These are phyloP conservation scores for Pipra filicauda DNA, from an alignment of 2,113 vertebrate species.

Conservation along the genomic window DNA sequence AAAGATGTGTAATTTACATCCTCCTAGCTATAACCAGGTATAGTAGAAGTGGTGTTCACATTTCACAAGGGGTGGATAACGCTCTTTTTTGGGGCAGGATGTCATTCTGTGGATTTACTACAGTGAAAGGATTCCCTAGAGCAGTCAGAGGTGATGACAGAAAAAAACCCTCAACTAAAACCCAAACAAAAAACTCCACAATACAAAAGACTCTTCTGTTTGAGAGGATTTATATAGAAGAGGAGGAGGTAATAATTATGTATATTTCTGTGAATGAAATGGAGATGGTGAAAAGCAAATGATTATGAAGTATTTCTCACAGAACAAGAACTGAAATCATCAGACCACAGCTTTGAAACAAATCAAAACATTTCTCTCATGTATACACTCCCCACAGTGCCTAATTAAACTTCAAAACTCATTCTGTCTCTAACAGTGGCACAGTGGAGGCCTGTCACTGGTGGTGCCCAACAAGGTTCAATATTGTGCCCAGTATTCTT, in stretches of 20 bases:
- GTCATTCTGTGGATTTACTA: background rate
- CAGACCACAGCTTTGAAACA: background rate
- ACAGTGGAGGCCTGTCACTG: background rate
- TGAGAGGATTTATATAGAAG: background rate
- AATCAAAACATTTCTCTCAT: background rate
- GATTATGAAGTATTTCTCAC: background rate
- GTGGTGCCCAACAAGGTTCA: background rate
- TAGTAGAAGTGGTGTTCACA: background rate
- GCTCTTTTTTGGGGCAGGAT: background rate
- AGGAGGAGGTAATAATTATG: background rate
- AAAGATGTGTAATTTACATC: background rate
- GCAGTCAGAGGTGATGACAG: background rate
- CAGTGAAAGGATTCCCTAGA: background rate
- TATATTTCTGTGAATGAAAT: background rate
- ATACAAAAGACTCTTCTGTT: background rate
- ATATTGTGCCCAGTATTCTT: fast-evolving
- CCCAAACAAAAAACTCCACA: fast-evolving
- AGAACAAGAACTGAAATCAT: background rate
- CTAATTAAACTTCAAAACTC: background rate
- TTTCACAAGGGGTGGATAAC: background rate
- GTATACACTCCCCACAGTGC: background rate
- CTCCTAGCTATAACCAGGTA: background rate
- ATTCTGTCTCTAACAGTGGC: background rate
- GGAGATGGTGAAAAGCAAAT: background rate
- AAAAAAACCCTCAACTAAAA: background rate